phyloP scores from a whole-genome alignment of 2,113 vertebrate species.

The Nansenia antarctica region DNA sequence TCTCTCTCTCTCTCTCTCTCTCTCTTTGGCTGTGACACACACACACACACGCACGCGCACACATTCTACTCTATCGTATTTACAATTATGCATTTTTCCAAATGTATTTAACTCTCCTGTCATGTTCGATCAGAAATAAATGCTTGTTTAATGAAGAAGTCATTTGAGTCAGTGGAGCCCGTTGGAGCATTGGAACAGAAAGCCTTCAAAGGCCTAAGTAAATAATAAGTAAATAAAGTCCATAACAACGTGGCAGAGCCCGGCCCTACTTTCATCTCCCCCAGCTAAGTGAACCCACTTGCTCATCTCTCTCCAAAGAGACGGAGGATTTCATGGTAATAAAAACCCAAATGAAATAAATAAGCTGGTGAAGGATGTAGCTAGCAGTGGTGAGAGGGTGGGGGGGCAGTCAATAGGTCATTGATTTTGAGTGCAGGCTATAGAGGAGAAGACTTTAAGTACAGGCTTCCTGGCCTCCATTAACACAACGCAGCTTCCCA shows the following conservation, averaged over 20 bases:
- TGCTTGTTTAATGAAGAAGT: not conserved
- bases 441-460: slow-evolving; percentile 13
- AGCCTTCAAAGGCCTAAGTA: too few species aligned
- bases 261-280: not conserved
- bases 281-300: not conserved
- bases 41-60: slow-evolving; percentile 4
- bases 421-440: slow-evolving; percentile 6
- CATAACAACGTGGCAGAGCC: not conserved
- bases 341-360: not conserved
- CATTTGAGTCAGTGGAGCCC: not conserved
- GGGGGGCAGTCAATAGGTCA: slow-evolving; percentile 23
- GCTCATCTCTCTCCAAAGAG: not conserved
- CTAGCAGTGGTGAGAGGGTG: not conserved
- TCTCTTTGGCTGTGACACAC: too few species aligned
- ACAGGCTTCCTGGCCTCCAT: slow-evolving; percentile 15
- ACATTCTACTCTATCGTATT: not conserved
- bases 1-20: too few species aligned
- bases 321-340: not conserved
- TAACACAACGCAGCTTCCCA: slow-evolving; percentile 21
- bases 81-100: not conserved
- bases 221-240: not conserved
- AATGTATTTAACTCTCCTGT: not conserved
- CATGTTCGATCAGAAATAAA: not conserved
- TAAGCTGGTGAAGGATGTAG: not conserved
- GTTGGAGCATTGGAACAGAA: not conserved